Evolutionary conservation across 37 sponge, comb jelly and placozoan genomes (phyloP).

Genomic region (Hormiphora californensis): DNA sequence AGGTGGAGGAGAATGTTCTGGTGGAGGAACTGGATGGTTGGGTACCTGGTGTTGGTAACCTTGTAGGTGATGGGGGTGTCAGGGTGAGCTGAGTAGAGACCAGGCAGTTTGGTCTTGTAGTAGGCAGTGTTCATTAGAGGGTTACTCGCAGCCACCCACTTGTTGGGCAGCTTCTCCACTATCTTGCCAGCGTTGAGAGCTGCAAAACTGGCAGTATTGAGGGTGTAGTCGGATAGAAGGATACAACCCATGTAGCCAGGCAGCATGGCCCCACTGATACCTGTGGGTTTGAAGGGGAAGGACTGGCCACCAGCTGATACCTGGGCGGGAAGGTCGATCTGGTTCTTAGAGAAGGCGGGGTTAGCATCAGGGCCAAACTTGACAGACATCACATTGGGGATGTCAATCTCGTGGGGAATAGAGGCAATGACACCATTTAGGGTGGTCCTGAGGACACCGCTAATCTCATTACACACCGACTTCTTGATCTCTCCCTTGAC

Average conservation of each 20-base stretch:
- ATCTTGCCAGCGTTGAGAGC: not conserved
- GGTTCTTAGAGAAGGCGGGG: not conserved
- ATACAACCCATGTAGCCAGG: not conserved
- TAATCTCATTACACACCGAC: not conserved
- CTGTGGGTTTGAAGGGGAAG: conserved; percentile 41
- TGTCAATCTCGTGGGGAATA: not conserved
- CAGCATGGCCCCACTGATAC: not conserved
- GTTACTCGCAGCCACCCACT: not conserved
- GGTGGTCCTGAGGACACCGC: not conserved
- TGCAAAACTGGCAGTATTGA: conserved; percentile 12
- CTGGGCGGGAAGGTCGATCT: not conserved
- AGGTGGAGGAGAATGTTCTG: conserved; percentile 3
- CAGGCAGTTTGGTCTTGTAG: conserved; percentile 20
- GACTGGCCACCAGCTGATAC: not conserved
- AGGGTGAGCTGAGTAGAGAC: conserved; percentile 20
- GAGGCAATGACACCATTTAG: not conserved
- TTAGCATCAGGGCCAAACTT: not conserved
- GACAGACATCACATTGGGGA: not conserved
- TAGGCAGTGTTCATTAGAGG: conserved; percentile 40
- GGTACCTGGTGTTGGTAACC: not conserved
- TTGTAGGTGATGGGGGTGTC: not conserved
- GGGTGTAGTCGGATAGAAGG: conserved; percentile 29
- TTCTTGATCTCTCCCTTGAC: not conserved
- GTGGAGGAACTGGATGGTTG: not conserved
- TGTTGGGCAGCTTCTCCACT: not conserved